Evolutionary conservation across 2,888 invertebrate genomes (phyloP), one percentile per base, ranked within the genome.

Genomic region (Cylloceria caligata): DNA sequence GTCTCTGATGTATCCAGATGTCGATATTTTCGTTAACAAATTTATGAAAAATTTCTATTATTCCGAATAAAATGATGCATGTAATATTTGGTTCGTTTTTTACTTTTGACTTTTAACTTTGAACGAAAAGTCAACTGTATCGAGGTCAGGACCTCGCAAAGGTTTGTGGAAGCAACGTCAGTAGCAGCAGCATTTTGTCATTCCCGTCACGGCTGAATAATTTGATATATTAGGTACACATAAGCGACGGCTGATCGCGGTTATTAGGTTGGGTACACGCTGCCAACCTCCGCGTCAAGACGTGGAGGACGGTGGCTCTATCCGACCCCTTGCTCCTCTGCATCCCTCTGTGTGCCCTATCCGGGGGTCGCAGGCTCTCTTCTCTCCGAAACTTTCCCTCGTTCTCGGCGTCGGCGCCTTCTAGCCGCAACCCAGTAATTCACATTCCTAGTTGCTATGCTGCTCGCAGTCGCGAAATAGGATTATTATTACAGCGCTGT

Each of bases 241-340:
- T 91, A 91, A 91, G 90, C 90, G 90, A 89, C 89, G 91, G 89
- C 90, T 92, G 91, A 92, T 92, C 90, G 91, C 88, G 89, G 90
- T 91, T 92, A 92, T 92, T 92, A 91, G 90, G 91, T 92, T 91
- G 90, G 87, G 87, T 88, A 89, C 87, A 87, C 86, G 87, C 87
- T 87, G 86, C 87, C 87, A 87, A 87, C 88, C 85, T 81, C 81
- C 79, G 21, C 73, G 49, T 64, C 60, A 78, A 65, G 62, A 80
- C 42, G 76, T 30, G 27, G 71, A 76, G 42, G 67, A 36, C 55
- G 42, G 60, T 62, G 71, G 76, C 65, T 83, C 80, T 83, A 78
- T 34, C 30, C 88, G 87, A 89, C 85, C 88, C 86, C 85, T 88
- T 87, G 88, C 89, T 87, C 81, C 80, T 78, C 82, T 83, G 47